Conservation (phyloP, 2,113 vertebrate genomes). For the Lagopus muta region DNA sequence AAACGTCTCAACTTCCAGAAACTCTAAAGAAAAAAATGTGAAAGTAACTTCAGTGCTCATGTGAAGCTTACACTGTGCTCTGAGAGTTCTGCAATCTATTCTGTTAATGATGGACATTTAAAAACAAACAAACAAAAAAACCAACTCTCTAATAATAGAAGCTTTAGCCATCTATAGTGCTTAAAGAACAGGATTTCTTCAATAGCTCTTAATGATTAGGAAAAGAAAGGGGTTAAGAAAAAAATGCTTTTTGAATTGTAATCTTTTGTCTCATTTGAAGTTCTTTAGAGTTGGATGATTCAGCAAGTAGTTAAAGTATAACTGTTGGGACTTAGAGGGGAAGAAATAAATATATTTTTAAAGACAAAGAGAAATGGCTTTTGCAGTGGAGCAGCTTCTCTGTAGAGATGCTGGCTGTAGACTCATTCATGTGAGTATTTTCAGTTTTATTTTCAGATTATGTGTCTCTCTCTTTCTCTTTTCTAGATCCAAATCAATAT, state of each 20-base stretch:
- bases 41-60: neutral
- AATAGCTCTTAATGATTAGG: neutral
- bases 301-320: neutral
- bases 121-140: neutral
- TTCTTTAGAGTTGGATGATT: neutral
- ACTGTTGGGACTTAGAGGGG: neutral
- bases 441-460: conserved; percentile 57
- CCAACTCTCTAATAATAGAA: neutral
- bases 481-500: conserved; percentile 95
- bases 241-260: neutral
- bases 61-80: neutral
- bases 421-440: neutral
- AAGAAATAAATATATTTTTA: neutral
- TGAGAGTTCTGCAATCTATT: neutral
- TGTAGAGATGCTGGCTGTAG: conserved; percentile 16
- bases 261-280: neutral
- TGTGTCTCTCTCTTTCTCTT: conserved; percentile 52
- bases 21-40: neutral
- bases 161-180: neutral
- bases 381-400: conserved; percentile 5
- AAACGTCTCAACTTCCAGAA: neutral
- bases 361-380: neutral
- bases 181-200: no score
- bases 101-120: neutral
- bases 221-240: neutral